phyloP scores from a whole-genome alignment of 2,797 vertebrate species.

The Apodemus agrarius region DNA sequence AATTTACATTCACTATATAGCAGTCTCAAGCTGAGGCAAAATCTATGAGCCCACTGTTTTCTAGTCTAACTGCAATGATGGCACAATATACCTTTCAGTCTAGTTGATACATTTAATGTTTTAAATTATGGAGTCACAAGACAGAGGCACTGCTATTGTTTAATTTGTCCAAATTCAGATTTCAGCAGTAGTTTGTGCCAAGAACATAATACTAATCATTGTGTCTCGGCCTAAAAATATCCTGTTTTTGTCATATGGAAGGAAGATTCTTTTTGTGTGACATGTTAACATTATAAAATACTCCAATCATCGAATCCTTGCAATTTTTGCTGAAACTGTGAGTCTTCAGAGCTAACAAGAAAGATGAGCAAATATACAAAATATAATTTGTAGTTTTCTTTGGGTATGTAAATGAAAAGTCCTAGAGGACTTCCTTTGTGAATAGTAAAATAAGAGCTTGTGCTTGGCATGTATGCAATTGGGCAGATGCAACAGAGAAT shows the following conservation, averaged over 20 bases:
- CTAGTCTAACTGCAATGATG: neutral
- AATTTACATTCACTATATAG: neutral
- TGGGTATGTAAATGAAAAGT: neutral
- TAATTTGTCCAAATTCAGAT: slow-evolving; percentile 6
- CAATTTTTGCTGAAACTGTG: neutral
- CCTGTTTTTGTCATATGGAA: neutral
- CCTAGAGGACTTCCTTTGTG: neutral
- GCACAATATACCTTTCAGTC: neutral
- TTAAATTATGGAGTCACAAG: neutral
- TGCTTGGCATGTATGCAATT: neutral
- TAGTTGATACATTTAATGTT: neutral
- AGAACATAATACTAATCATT: neutral
- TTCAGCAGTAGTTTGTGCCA: neutral
- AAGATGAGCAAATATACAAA: neutral
- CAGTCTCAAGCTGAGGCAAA: neutral
- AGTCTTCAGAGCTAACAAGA: neutral
- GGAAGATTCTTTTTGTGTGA: neutral
- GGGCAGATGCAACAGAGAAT: neutral
- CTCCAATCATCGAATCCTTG: neutral
- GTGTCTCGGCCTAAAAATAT: neutral
- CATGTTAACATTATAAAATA: slow-evolving; percentile 36
- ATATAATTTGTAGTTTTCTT: neutral
- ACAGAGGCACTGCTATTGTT: neutral
- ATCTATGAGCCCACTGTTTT: neutral
- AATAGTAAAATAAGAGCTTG: neutral